phyloP scores from a whole-genome alignment of 1,140 invertebrate species.

The Calliphora vicina region DNA sequence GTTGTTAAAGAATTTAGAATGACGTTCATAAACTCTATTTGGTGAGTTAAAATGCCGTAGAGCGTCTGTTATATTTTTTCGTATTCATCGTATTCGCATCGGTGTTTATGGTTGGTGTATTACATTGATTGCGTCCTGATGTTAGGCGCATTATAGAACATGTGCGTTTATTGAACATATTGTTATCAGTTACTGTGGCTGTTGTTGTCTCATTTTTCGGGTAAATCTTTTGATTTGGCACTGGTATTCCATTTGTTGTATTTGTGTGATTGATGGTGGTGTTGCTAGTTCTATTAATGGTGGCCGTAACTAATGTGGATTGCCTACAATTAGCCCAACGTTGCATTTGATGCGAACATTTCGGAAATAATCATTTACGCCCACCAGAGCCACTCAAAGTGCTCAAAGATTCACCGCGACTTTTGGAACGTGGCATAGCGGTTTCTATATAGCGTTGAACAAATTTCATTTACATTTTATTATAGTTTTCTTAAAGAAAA shows the following conservation, averaged over 20 bases:
- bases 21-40: background rate
- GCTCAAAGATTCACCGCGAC: conserved; percentile 75
- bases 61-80: conserved; percentile 55
- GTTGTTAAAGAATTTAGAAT: background rate
- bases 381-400: conserved; percentile 65
- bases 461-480: background rate
- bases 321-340: conserved; percentile 61
- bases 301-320: conserved; percentile 51
- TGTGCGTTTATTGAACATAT: conserved; percentile 45
- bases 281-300: conserved; percentile 18
- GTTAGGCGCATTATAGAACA: conserved; percentile 60
- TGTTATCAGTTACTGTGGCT: conserved; percentile 10
- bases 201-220: conserved; percentile 8
- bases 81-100: conserved; percentile 42
- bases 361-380: conserved; percentile 63
- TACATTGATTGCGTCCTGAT: conserved; percentile 48
- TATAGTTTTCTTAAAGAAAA: background rate
- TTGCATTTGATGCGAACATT: conserved; percentile 63
- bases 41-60: conserved; percentile 58
- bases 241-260: conserved; percentile 12
- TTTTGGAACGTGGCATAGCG: conserved; percentile 66
- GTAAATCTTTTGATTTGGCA: conserved; percentile 23
- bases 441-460: conserved; percentile 18
- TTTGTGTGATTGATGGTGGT: background rate
- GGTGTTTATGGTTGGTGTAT: conserved; percentile 37